phyloP scores from a whole-genome alignment of 1,140 invertebrate genomes.

The Musca vetustissima region DNA sequence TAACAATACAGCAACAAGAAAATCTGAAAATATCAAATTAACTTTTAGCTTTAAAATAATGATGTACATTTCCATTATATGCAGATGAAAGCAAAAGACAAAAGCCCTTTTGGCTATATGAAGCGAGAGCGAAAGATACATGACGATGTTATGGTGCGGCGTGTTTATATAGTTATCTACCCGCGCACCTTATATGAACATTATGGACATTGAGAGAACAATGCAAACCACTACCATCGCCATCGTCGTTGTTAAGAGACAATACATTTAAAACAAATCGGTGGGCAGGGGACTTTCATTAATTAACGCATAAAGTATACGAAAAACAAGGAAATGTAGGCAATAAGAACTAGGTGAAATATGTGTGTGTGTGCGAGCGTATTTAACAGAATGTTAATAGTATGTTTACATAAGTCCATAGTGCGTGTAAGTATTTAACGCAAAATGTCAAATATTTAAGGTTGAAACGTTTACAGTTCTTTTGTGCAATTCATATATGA shows the following conservation, averaged over 20 bases:
- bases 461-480: not conserved
- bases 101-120: not conserved
- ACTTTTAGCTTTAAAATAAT: constrained; percentile 23
- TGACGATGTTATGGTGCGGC: no score
- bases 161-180: no score
- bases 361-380: not conserved
- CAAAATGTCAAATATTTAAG: constrained; percentile 9
- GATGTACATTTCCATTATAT: constrained; percentile 9
- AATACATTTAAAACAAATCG: no score
- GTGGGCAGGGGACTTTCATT: not conserved
- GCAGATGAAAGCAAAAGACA: constrained; percentile 8
- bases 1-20: not conserved
- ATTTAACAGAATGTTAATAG: no score
- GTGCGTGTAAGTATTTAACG: not conserved
- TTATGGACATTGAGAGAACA: no score
- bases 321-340: constrained; percentile 2
- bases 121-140: no score
- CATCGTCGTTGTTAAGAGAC: no score
- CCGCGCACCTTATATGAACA: no score
- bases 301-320: constrained; percentile 15
- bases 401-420: not conserved
- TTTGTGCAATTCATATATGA: no score
- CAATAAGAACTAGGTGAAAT: constrained; percentile 19
- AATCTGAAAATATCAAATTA: constrained; percentile 20
- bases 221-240: no score